Percentiles rank a stretch among this genome's conserved stretches.
Evolutionary conservation across 2,888 invertebrate genomes (phyloP).

Genomic region (Leptinotarsa tumamoca): DNA sequence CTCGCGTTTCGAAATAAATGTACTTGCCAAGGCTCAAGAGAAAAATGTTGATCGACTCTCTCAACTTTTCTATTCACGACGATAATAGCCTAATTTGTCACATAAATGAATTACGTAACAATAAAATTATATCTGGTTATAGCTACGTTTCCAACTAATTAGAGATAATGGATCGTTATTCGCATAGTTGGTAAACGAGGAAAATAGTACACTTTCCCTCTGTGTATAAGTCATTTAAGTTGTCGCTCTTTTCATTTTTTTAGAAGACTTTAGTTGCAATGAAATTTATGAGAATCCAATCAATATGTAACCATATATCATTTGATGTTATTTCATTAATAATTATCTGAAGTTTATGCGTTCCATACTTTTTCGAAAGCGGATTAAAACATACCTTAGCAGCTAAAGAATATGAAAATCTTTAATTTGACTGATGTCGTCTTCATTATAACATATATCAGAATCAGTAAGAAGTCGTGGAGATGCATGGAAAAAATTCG

Average conservation of each 20-base stretch:
- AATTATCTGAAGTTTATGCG: too few relatives aligned
- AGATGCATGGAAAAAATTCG: too few relatives aligned
- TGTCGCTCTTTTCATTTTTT: neutral
- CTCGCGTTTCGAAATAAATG: neutral
- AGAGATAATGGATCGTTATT: conserved; percentile 7
- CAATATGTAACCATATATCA: neutral
- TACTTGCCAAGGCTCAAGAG: neutral
- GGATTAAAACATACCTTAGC: too few relatives aligned
- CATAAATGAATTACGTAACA: conserved; percentile 23
- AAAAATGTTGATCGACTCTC: neutral
- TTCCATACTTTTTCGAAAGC: too few relatives aligned
- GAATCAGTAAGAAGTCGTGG: too few relatives aligned
- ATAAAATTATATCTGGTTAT: conserved; percentile 13
- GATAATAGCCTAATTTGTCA: conserved; percentile 22
- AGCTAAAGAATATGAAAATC: too few relatives aligned
- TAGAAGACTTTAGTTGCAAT: neutral
- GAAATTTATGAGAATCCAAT: neutral
- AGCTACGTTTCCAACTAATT: neutral
- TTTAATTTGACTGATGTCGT: too few relatives aligned
- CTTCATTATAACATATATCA: too few relatives aligned
- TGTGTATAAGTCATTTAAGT: neutral
- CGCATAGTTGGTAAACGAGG: neutral
- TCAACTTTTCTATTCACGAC: neutral
- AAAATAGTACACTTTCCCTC: conserved; percentile 15
- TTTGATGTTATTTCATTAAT: neutral